Conservation (phyloP, 1,140 invertebrate genomes). For the Coboldia fuscipes region DNA sequence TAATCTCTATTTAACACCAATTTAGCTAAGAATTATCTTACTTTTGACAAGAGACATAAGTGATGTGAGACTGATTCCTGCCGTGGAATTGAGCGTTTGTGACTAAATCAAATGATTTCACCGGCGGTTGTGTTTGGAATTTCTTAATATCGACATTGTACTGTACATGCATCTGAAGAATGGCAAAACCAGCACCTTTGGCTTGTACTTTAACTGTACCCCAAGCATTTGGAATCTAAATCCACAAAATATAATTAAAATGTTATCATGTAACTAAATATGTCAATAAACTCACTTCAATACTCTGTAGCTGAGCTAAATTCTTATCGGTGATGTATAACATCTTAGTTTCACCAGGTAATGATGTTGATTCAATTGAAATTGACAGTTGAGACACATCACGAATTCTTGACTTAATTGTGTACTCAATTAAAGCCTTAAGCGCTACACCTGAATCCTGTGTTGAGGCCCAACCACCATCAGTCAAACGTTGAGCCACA, state of each 20-base stretch:
- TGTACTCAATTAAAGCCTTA: slow-evolving; percentile 79
- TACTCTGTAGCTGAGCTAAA: slow-evolving; percentile 46
- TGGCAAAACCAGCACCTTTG: slow-evolving; percentile 75
- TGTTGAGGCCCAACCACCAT: slow-evolving; percentile 87
- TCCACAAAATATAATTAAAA: no score
- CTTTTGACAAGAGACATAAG: slow-evolving; percentile 62
- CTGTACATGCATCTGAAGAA: slow-evolving; percentile 82
- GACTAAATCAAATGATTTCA: slow-evolving; percentile 48
- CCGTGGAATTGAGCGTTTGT: slow-evolving; percentile 58
- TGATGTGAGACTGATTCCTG: slow-evolving; percentile 83
- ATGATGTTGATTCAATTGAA: slow-evolving; percentile 65
- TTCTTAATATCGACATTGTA: slow-evolving; percentile 80
- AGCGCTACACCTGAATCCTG: slow-evolving; percentile 78
- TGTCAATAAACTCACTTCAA: slow-evolving; percentile 47
- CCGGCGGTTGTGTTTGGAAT: slow-evolving; percentile 68
- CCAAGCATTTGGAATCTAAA: slow-evolving; percentile 75
- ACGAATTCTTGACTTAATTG: slow-evolving; percentile 57
- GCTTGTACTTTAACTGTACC: slow-evolving; percentile 79
- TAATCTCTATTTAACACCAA: not conserved
- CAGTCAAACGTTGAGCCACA: slow-evolving; percentile 72
- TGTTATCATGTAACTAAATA: no score
- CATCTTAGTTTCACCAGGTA: slow-evolving; percentile 36
- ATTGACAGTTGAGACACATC: slow-evolving; percentile 72
- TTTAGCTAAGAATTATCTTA: slow-evolving; percentile 14
- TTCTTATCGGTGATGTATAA: slow-evolving; percentile 54